These are phyloP conservation scores for Sisyra terminalis DNA, from an alignment of 2,888 invertebrate species.

Conservation along the genomic window DNA sequence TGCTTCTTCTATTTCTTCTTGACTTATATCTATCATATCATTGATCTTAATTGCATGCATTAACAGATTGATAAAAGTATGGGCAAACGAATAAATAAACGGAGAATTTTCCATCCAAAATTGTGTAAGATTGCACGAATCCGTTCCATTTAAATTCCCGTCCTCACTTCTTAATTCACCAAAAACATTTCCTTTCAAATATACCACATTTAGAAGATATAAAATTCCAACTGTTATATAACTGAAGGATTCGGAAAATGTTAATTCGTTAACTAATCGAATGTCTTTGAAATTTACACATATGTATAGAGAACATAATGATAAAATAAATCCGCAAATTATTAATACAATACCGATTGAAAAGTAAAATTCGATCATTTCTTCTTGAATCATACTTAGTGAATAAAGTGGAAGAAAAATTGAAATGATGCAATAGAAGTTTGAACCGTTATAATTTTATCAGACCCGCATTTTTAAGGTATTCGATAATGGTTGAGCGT, in stretches of 20 bases:
- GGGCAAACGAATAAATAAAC: neutral
- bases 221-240: slow-evolving; percentile 5
- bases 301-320: neutral
- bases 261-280: neutral
- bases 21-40: neutral
- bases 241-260: slow-evolving; percentile 2
- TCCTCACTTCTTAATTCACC: too few species aligned
- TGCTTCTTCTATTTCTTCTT: neutral
- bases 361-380: slow-evolving; percentile 21
- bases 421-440: too few species aligned
- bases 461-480: neutral
- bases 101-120: neutral
- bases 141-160: neutral
- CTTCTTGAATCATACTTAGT: slow-evolving; percentile 6
- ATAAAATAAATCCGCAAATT: slow-evolving; percentile 15
- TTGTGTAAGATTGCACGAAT: neutral
- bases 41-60: neutral
- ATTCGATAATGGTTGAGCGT: slow-evolving; percentile 21
- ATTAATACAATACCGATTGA: slow-evolving; percentile 18
- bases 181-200: neutral
- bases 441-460: neutral
- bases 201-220: neutral
- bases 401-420: neutral
- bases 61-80: neutral
- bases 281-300: slow-evolving; percentile 1